Percentiles rank a stretch among this genome's conserved stretches.
These are phyloP conservation scores for Leptestheria dahalacensis DNA, from an alignment of 1,140 invertebrate species.

Conservation along the genomic window DNA sequence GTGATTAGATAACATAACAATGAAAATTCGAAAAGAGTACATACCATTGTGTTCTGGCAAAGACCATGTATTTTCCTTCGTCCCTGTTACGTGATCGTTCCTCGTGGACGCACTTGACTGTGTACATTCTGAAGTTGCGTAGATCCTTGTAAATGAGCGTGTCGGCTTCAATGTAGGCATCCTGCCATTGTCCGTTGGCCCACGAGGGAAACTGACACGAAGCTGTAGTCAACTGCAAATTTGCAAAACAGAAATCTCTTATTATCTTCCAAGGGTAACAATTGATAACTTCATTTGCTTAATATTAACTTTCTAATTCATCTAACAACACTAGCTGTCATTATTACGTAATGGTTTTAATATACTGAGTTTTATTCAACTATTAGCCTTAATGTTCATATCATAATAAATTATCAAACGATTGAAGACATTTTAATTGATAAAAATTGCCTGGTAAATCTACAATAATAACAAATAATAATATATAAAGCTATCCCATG, in stretches of 20 bases:
- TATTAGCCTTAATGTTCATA: too few species aligned
- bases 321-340: too few species aligned
- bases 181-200: slow-evolving; percentile 48
- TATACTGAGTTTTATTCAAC: too few species aligned
- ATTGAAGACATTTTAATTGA: too few species aligned
- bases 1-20: slow-evolving; percentile 1
- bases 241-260: neutral
- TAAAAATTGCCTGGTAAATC: too few species aligned
- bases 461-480: too few species aligned
- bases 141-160: slow-evolving; percentile 46
- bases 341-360: neutral
- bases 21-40: slow-evolving; percentile 5
- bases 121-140: slow-evolving; percentile 45
- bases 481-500: too few species aligned
- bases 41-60: slow-evolving; percentile 38
- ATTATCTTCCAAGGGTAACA: neutral
- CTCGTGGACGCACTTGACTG: slow-evolving; percentile 39
- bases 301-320: too few species aligned
- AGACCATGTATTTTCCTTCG: slow-evolving; percentile 34
- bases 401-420: too few species aligned
- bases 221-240: slow-evolving; percentile 13
- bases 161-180: slow-evolving; percentile 40
- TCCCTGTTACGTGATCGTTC: slow-evolving; percentile 23
- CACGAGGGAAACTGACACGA: slow-evolving; percentile 42
- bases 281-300: too few species aligned